These are phyloP conservation scores for Thalpophila matura DNA, from an alignment of 2,888 invertebrate species.

Conservation along the genomic window DNA sequence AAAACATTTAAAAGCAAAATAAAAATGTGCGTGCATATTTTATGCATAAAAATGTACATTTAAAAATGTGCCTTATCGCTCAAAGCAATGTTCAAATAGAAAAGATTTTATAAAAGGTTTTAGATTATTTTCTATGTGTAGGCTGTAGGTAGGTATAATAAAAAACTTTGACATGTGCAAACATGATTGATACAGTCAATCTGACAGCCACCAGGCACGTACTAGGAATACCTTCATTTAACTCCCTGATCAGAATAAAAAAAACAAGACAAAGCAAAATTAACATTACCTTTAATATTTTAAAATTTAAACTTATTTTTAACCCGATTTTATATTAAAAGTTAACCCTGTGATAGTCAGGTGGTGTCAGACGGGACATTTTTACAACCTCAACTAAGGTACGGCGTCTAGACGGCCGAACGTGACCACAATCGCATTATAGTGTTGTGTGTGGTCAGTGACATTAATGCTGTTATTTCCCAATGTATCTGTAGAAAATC, in stretches of 20 bases:
- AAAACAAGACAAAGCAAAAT: not conserved
- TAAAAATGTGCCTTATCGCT: too few relatives aligned
- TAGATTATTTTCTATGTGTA: too few relatives aligned
- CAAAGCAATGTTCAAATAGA: too few relatives aligned
- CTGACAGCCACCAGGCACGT: not conserved
- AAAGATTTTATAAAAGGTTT: too few relatives aligned
- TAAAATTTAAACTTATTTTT: slow-evolving; percentile 35
- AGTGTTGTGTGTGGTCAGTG: slow-evolving; percentile 66
- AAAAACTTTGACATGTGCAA: not conserved
- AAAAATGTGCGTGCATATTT: too few relatives aligned
- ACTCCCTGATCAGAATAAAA: slow-evolving; percentile 22
- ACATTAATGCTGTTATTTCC: slow-evolving; percentile 40
- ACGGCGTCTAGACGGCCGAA: slow-evolving; percentile 60
- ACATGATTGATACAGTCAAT: not conserved
- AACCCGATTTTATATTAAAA: slow-evolving; percentile 42
- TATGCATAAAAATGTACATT: too few relatives aligned
- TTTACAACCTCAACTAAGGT: slow-evolving; percentile 59
- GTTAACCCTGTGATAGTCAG: slow-evolving; percentile 22
- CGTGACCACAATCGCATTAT: slow-evolving; percentile 63
- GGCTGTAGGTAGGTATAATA: not conserved
- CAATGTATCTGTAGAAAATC: slow-evolving; percentile 15
- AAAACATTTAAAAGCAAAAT: too few relatives aligned
- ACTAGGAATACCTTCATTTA: not conserved
- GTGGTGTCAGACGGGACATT: slow-evolving; percentile 57
- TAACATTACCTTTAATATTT: slow-evolving; percentile 3